phyloP scores from a whole-genome alignment of 1,140 invertebrate species.

The Homarus americanus region DNA sequence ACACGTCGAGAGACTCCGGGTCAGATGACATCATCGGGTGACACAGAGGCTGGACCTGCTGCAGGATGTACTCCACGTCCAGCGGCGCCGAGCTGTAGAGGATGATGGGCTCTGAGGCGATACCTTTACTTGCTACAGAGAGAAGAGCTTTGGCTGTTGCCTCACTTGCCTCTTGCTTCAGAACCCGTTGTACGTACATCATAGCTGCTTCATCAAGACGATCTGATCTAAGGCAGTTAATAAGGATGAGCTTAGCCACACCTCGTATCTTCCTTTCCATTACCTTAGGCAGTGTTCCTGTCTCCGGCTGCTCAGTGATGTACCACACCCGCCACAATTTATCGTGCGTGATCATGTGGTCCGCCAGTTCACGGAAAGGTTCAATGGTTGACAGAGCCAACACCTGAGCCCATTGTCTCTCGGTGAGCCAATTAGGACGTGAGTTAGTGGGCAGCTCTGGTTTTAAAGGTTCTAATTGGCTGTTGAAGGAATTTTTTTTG shows the following conservation, averaged over 20 bases:
- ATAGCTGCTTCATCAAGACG: conserved; percentile 65
- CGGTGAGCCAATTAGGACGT: conserved; percentile 46
- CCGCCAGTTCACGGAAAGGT: conserved; percentile 46
- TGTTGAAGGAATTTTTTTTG: not conserved
- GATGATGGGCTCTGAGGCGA: conserved; percentile 46
- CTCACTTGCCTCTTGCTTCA: conserved; percentile 47
- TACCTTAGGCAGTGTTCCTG: conserved; percentile 53
- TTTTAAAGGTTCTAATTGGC: not conserved
- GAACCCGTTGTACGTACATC: conserved; percentile 52
- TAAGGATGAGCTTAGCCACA: conserved; percentile 60
- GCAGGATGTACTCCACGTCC: conserved; percentile 46
- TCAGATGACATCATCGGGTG: conserved; percentile 63
- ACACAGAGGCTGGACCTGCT: conserved; percentile 59
- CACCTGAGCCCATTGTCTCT: conserved; percentile 54
- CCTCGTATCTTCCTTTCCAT: conserved; percentile 68
- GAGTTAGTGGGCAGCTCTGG: not conserved
- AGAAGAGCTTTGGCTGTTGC: conserved; percentile 62
- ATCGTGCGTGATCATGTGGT: conserved; percentile 55
- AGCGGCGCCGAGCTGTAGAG: conserved; percentile 57
- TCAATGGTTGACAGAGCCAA: conserved; percentile 22
- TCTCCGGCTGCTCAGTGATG: conserved; percentile 70
- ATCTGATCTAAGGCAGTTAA: conserved; percentile 69
- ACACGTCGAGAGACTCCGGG: conserved; percentile 53
- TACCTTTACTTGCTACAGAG: conserved; percentile 51
- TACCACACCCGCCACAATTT: conserved; percentile 72